Base-by-base conservation (phyloP, 2,113 vertebrate species). In the Triplophysa dalaica region DNA sequence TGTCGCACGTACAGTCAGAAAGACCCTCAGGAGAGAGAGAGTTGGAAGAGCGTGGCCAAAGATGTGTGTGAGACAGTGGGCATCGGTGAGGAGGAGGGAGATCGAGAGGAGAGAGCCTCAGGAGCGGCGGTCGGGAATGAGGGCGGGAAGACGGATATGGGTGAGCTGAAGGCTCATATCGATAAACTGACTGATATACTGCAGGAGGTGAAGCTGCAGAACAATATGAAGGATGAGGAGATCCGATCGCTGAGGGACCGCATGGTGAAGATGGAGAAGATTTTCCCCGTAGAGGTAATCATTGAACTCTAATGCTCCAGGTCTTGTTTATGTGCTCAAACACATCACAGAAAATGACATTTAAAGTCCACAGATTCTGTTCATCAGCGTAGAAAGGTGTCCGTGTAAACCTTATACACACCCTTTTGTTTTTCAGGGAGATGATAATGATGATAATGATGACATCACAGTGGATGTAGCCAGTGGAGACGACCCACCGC, bases 191-290 rank as follows among this genome's bases (percentile, higher is more conserved):
- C 95, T 0, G 95, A 95, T 52, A 96, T 96, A 17, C 86, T 97
- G 61, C 93, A 96, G 91, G 95, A 97, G 77, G 95, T 97, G 77
- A 96, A 96, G 87, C 84, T 96, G 33, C 95, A 97, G 89, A 97
- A 96, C 90, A 95, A 95, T 90, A 94, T 93, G 94, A 97, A 97
- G 90, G 96, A 96, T 29, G 93, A 94, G 1, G 95, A 96, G 91
- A 95, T 96, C 86, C 92, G 91, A 84, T 88, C 95, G 14, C 92
- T 96, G 78, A 84, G 95, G 22, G 94, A 96, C 85, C 89, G 95
- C 14, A 94, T 97, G 94, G 90, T 95, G 11, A 95, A 95, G 90
- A 97, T 96, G 95, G 95, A 97, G 88, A 90, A 92, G 38, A 91
- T 96, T 85, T 95, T 97, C 63, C 95, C 95, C 0, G 86, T 91